Base-by-base conservation (phyloP, 2,113 vertebrate species). In the Baryphthengus martii region DNA sequence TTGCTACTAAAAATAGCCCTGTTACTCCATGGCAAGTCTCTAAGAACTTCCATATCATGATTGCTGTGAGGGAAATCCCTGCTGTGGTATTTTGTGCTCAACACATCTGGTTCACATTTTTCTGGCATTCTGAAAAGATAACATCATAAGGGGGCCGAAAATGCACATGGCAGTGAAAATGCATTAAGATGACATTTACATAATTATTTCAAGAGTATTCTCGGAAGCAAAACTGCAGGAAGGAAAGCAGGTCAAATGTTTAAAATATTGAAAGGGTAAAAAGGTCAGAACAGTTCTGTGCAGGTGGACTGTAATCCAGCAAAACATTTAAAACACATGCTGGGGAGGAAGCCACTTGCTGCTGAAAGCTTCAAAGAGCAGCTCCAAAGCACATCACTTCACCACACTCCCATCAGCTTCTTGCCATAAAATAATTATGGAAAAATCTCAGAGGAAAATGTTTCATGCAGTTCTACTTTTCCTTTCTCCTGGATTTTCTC, bases 151-250 rank as follows among this genome's bases (percentile, higher is more conserved):
- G 72, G n/a, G 62, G n/a, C 65, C 93, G 61, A 42, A 95, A 95
- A 89, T 74, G 93, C 63, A 79, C 11, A 4, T 94, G 58, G 61
- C 23, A 10, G 58, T 75, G 84, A 89, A 97, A 97, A 94, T 67
- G 66, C 94, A 90, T 93, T 95, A 73, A 91, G 86, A 85, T 80
- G 92, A 91, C 82, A 96, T 81, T 95, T 97, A 87, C 93, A 89
- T 95, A 87, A 96, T 95, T 96, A 97, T 96, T 96, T 96, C 83
- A 96, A 97, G 90, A 82, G 83, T 78, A 39, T 90, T 93, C 88
- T 87, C 28, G 42, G 88, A 95, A 91, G 72, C 52, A 61, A 88
- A 95, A 82, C 92, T 92, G 90, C 95, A 94, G 93, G 95, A 96
- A 96, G 85, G 93, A 90, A 90, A 93, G 40, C 88, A 95, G 95